phyloP scores from a whole-genome alignment of 2,797 vertebrate species.

The Eulemur rubriventer region DNA sequence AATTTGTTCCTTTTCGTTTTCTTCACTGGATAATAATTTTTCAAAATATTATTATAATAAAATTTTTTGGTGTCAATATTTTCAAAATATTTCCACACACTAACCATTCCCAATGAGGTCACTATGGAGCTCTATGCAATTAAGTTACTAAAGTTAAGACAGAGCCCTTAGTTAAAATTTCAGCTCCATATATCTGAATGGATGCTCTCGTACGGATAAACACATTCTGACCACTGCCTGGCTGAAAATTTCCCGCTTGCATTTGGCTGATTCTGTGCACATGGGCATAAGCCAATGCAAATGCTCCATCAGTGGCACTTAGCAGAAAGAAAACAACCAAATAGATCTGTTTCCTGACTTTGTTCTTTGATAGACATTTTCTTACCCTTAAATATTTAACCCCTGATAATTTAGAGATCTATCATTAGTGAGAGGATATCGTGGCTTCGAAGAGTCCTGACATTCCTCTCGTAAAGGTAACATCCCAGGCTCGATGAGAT shows the following conservation, averaged over 20 bases:
- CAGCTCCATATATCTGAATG: background rate
- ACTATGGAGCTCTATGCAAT: background rate
- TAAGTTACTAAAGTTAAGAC: background rate
- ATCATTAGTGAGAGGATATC: background rate
- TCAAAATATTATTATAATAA: background rate
- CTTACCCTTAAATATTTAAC: constrained; percentile 39
- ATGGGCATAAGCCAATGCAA: constrained; percentile 5
- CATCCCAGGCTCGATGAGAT: background rate
- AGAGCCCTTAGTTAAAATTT: background rate
- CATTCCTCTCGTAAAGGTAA: background rate
- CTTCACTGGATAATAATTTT: background rate
- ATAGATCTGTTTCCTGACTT: constrained; percentile 66
- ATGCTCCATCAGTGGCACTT: constrained; percentile 65
- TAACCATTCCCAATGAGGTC: background rate
- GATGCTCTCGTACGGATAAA: background rate
- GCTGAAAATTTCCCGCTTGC: background rate
- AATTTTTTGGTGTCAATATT: background rate
- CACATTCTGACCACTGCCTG: background rate
- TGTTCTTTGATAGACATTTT: constrained; percentile 72
- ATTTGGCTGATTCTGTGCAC: background rate
- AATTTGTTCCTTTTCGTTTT: background rate
- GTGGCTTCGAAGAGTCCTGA: background rate
- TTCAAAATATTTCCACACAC: background rate
- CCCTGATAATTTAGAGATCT: background rate
- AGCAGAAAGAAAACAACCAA: constrained; percentile 58